Evolutionary conservation across 2,113 vertebrate species (phyloP), one percentile per base, ranked within the genome.

Genomic region (Protomyctophum bolini): DNA sequence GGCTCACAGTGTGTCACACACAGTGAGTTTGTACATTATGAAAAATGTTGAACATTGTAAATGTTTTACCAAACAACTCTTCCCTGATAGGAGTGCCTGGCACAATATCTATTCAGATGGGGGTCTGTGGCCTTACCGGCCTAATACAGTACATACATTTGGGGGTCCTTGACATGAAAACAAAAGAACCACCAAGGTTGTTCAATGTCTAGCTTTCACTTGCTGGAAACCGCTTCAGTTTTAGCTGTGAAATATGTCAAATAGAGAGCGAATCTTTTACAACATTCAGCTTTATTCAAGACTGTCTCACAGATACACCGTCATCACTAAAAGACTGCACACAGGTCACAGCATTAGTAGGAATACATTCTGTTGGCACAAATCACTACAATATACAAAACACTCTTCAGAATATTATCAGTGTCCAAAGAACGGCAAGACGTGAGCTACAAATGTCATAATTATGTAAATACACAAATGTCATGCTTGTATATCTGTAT

Each of bases 281-380:
- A 79, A 86, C 61, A 80, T 84, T 83, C 57, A 79, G 65, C 73
- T 92, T 89, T 89, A 91, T 90, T 85, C 9, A 21, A 75, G 48
- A 68, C 10, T 6, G 58, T 71, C 61, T 28, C 10, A 74, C 66
- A 62, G 50, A 72, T 2, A 59, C 64, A 72, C 8, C 63, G 61
- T 70, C 50, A 55, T 79, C 60, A 88, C 52, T 12, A 73, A n/a
- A 41, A 55, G 51, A 73, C 54, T 68, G 51, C 66, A 79, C 76
- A 83, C 6, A 28, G 12, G 58, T 49, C 50, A 56, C 14, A 45
- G 59, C 72, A 68, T 79, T 81, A 84, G 76, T 84, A 76, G 67
- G 64, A 85, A 78, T 75, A 92, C 89, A 89, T 89, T 90, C 79
- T 79, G 70, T 92, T 92, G 90, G 91, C 91, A 92, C 89, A 87